Evolutionary conservation across 2,888 invertebrate species (phyloP).

Genomic region (Priocnemis perturbator): DNA sequence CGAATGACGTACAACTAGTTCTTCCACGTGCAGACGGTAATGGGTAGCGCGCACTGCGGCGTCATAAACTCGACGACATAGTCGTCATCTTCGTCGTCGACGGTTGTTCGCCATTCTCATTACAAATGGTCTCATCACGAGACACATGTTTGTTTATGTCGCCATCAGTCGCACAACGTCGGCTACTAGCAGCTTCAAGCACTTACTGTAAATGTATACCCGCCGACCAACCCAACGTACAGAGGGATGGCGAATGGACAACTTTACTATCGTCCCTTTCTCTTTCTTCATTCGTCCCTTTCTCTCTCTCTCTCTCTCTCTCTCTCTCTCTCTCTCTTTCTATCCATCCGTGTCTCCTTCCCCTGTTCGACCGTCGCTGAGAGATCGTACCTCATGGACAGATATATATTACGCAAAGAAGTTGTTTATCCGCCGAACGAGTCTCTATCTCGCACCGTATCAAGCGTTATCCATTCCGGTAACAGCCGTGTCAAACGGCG

Average conservation of each 20-base stretch:
- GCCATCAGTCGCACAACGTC: constrained; percentile 47
- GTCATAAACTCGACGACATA: constrained; percentile 39
- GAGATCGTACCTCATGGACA: constrained; percentile 1
- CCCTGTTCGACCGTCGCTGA: not conserved
- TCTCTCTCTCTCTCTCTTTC: not conserved
- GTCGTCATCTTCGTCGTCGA: constrained; percentile 10
- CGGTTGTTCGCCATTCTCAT: constrained; percentile 50
- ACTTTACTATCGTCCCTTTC: constrained; percentile 39
- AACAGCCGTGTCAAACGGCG: too few species aligned
- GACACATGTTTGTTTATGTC: constrained; percentile 58
- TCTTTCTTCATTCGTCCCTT: not conserved
- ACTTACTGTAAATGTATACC: constrained; percentile 60
- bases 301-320: not conserved
- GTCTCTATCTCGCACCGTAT: too few species aligned
- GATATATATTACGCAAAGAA: not conserved
- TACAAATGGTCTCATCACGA: constrained; percentile 55
- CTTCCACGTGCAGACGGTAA: constrained; percentile 24
- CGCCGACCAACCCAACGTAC: constrained; percentile 45
- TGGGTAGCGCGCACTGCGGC: constrained; percentile 29
- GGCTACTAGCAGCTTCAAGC: constrained; percentile 39
- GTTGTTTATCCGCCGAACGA: constrained; percentile 2
- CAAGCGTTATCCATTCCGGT: too few species aligned
- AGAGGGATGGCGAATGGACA: constrained; percentile 37
- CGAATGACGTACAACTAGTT: constrained; percentile 1
- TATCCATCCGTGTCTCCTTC: not conserved